Percentiles rank a stretch among this genome's conserved stretches.
Evolutionary conservation across 2,888 invertebrate genomes (phyloP).

Genomic region (Lathronympha strigana): DNA sequence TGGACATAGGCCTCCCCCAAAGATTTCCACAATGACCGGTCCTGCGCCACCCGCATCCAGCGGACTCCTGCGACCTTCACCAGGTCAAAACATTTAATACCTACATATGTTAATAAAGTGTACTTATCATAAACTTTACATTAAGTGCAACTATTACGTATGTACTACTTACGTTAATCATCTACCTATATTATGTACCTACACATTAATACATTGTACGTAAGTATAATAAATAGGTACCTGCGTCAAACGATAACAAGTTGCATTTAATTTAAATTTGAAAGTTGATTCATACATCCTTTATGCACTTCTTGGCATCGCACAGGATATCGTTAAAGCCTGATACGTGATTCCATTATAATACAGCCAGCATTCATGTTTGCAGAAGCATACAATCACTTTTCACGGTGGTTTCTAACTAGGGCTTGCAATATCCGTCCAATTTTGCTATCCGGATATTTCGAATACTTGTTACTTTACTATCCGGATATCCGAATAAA

Average conservation of each 20-base stretch:
- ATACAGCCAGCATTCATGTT: constrained; percentile 12
- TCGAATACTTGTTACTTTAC: too few species aligned
- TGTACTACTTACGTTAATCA: background rate
- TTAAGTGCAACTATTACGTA: too few species aligned
- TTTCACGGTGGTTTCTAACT: background rate
- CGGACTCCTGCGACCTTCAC: too few species aligned
- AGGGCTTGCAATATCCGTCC: background rate
- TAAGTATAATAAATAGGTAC: background rate
- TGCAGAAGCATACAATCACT: constrained; percentile 1
- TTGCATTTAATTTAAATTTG: constrained; percentile 36
- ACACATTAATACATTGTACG: too few species aligned
- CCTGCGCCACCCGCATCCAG: too few species aligned
- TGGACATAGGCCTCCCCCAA: too few species aligned
- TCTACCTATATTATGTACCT: background rate
- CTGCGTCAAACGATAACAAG: background rate
- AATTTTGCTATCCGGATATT: too few species aligned
- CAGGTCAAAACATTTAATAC: too few species aligned
- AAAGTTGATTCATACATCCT: constrained; percentile 29
- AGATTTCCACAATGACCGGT: too few species aligned
- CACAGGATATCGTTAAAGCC: constrained; percentile 31
- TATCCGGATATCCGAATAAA: too few species aligned
- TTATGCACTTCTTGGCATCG: constrained; percentile 17
- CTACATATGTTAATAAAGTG: too few species aligned
- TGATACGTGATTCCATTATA: constrained; percentile 22
- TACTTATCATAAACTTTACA: too few species aligned